phyloP scores from a whole-genome alignment of 2,113 vertebrate species.

The Ramphastos sulfuratus region DNA sequence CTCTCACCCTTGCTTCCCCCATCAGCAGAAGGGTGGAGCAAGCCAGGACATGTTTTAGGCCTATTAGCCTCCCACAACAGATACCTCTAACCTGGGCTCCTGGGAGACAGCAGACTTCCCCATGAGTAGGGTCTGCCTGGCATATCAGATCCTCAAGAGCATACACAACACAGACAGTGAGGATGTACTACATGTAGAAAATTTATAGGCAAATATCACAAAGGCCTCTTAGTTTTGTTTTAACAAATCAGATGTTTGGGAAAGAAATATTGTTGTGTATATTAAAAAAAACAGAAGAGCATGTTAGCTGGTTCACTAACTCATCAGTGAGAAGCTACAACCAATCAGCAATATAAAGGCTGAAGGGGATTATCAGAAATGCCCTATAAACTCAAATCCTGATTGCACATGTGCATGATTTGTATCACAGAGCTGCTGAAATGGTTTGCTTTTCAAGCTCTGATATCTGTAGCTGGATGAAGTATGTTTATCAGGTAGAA shows the following conservation, averaged over 20 bases:
- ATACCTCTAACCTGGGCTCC: too few species aligned
- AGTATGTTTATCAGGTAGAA: not conserved
- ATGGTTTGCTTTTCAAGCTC: not conserved
- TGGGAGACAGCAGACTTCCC: too few species aligned
- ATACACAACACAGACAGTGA: not conserved
- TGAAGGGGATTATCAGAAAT: not conserved
- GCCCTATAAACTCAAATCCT: not conserved
- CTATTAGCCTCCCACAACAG: too few species aligned
- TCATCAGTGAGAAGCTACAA: not conserved
- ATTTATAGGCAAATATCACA: not conserved
- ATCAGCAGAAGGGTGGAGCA: too few species aligned
- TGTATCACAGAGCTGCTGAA: not conserved
- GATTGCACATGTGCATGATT: accelerated
- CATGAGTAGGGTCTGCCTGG: too few species aligned
- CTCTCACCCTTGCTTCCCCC: too few species aligned
- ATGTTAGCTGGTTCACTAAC: not conserved
- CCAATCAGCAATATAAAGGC: not conserved
- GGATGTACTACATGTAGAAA: not conserved
- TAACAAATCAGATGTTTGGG: not conserved
- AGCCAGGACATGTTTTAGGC: too few species aligned
- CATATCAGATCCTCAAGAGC: not conserved
- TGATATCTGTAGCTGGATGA: not conserved
- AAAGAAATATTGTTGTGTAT: not conserved
- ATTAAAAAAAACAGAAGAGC: not conserved
- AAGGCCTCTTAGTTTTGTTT: not conserved